These are phyloP conservation scores for Axea sp. DNA, from an alignment of 2,888 invertebrate genomes.

Conservation along the genomic window DNA sequence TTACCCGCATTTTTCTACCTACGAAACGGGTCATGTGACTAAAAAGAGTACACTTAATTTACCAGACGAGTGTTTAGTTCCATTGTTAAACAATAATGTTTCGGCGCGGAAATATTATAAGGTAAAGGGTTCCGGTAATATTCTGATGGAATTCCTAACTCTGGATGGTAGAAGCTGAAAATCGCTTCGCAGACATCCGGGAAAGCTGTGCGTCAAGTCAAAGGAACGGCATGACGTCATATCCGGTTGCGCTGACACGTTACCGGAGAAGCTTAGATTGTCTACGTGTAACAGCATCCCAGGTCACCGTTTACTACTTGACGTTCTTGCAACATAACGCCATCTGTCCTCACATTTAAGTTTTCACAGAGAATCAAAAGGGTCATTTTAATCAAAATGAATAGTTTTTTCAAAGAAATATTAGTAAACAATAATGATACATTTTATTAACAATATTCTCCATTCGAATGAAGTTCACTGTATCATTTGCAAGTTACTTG, in stretches of 20 bases:
- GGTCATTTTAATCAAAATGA: conserved; percentile 34
- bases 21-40: neutral
- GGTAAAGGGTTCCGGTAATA: conserved; percentile 37
- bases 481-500: too few species aligned
- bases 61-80: conserved; percentile 45
- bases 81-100: conserved; percentile 29
- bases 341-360: conserved; percentile 27
- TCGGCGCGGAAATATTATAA: conserved; percentile 14
- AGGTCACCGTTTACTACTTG: conserved; percentile 31
- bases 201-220: conserved; percentile 51
- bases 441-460: neutral
- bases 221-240: conserved; percentile 70
- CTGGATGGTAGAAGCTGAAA: conserved; percentile 20
- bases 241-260: conserved; percentile 70
- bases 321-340: conserved; percentile 36
- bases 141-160: conserved; percentile 50
- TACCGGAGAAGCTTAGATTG: conserved; percentile 66
- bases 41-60: conserved; percentile 33
- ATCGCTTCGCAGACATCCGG: conserved; percentile 39
- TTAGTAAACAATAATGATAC: conserved; percentile 1
- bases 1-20: conserved; percentile 10
- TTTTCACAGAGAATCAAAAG: conserved; percentile 4
- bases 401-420: conserved; percentile 14
- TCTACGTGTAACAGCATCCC: conserved; percentile 59
- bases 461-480: too few species aligned